phyloP scores from a whole-genome alignment of 1,140 invertebrate species.

The Asobara japonica region DNA sequence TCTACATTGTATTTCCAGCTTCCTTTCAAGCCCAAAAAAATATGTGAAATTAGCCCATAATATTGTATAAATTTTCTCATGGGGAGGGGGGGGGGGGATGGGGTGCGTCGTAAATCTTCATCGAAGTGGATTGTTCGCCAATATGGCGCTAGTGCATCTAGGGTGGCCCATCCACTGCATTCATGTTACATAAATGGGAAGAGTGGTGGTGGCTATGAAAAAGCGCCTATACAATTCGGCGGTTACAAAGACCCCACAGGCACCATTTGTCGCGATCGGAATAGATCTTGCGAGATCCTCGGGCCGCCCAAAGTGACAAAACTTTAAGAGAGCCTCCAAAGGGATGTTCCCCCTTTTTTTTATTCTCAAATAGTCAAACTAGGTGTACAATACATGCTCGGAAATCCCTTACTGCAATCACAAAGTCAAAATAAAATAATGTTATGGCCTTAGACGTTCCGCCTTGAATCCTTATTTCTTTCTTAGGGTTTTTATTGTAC shows the following conservation, averaged over 20 bases:
- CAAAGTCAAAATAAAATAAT: slow-evolving; percentile 57
- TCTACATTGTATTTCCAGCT: no score
- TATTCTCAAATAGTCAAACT: slow-evolving; percentile 25
- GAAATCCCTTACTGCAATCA: slow-evolving; percentile 30
- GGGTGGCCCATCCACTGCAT: slow-evolving; percentile 18
- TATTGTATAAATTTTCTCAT: no score
- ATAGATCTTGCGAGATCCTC: slow-evolving; percentile 30
- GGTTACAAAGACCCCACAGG: slow-evolving; percentile 31
- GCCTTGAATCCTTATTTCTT: background rate
- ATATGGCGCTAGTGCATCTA: slow-evolving; percentile 20
- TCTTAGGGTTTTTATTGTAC: background rate
- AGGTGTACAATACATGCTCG: background rate
- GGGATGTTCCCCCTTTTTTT: background rate
- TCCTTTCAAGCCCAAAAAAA: no score
- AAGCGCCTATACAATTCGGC: slow-evolving; percentile 49
- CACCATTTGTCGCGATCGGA: slow-evolving; percentile 47
- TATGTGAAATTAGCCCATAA: no score
- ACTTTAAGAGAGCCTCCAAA: background rate
- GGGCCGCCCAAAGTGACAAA: slow-evolving; percentile 9
- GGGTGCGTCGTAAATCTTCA: slow-evolving; percentile 46
- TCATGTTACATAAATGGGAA: slow-evolving; percentile 16
- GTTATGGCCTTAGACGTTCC: background rate
- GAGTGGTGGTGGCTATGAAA: no score
- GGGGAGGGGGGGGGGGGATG: background rate
- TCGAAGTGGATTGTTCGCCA: slow-evolving; percentile 46